phyloP scores from a whole-genome alignment of 1,140 invertebrate species.

The Anoplolepis gracilipes region DNA sequence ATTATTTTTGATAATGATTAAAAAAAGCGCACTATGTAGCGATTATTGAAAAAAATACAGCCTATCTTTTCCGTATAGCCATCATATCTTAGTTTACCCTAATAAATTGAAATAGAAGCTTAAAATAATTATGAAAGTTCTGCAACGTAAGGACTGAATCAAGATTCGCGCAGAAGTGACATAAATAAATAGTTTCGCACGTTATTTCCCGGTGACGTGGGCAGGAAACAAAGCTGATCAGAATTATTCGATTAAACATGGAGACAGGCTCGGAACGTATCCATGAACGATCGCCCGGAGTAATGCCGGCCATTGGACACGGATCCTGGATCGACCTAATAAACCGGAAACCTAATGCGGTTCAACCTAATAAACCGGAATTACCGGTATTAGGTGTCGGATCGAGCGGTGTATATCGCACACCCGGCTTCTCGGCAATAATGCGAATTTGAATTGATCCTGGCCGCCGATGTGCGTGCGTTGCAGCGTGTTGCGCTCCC shows the following conservation, averaged over 20 bases:
- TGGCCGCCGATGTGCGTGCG: conserved; percentile 1
- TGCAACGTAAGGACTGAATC: not conserved
- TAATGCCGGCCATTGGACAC: conserved; percentile 58
- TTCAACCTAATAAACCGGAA: conserved; percentile 78
- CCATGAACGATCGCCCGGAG: conserved; percentile 62
- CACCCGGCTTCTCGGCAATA: conserved; percentile 72
- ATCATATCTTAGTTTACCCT: no score
- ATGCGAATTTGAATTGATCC: conserved; percentile 77
- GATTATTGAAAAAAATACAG: no score
- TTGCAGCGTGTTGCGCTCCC: conserved; percentile 9
- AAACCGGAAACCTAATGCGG: conserved; percentile 77
- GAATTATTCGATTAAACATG: conserved; percentile 70
- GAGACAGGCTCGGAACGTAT: conserved; percentile 41
- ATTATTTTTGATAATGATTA: no score
- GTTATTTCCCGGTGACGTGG: conserved; percentile 31
- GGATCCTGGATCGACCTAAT: conserved; percentile 71
- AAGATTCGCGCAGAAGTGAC: not conserved
- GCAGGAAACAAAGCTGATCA: conserved; percentile 35
- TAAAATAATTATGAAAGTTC: no score
- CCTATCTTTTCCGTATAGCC: no score
- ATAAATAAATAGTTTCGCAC: conserved; percentile 27
- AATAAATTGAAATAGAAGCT: no score
- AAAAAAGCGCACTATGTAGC: no score
- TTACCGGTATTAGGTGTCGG: conserved; percentile 78
- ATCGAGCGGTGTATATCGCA: conserved; percentile 75